A percentile compares a stretch with the other conserved stretches of the same genome.
These are phyloP conservation scores for Noctuana brunneofusca DNA, from an alignment of 2,888 invertebrate genomes.

Conservation along the genomic window DNA sequence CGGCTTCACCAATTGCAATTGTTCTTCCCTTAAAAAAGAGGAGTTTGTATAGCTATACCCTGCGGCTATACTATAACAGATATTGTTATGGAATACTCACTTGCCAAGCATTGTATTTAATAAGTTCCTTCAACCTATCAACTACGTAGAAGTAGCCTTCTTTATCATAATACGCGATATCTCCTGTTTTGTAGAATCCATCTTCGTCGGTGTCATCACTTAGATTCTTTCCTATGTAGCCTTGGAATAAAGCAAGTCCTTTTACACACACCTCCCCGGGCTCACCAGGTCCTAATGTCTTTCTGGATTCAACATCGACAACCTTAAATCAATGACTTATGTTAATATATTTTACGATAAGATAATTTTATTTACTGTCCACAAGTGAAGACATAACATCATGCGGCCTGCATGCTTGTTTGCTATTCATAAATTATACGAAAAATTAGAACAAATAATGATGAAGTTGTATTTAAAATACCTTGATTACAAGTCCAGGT, in stretches of 20 bases:
- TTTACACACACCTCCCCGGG: constrained; percentile 63
- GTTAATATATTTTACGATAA: neutral
- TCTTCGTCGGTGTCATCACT: constrained; percentile 56
- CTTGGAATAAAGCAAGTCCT: constrained; percentile 59
- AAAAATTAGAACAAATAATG: neutral
- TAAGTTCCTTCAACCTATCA: constrained; percentile 67
- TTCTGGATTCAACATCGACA: constrained; percentile 57
- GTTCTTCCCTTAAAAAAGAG: too few relatives aligned
- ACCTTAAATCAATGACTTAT: constrained; percentile 49
- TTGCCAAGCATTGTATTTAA: constrained; percentile 68
- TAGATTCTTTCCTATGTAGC: constrained; percentile 57
- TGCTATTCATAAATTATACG: too few relatives aligned
- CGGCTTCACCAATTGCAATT: too few relatives aligned
- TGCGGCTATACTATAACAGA: too few relatives aligned
- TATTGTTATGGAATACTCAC: constrained; percentile 44
- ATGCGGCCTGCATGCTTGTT: too few relatives aligned
- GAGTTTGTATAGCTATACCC: too few relatives aligned
- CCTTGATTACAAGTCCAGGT: constrained; percentile 52
- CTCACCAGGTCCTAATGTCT: constrained; percentile 56
- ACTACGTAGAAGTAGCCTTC: constrained; percentile 64
- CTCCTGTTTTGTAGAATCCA: constrained; percentile 67
- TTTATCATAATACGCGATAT: constrained; percentile 64
- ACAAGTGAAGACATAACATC: too few relatives aligned
- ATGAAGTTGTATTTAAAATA: constrained; percentile 37
- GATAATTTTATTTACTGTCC: too few relatives aligned